A percentile compares a stretch with the other conserved stretches of the same genome.
Conservation (phyloP, 2,113 vertebrate species). For the Cynoglossus semilaevis region DNA sequence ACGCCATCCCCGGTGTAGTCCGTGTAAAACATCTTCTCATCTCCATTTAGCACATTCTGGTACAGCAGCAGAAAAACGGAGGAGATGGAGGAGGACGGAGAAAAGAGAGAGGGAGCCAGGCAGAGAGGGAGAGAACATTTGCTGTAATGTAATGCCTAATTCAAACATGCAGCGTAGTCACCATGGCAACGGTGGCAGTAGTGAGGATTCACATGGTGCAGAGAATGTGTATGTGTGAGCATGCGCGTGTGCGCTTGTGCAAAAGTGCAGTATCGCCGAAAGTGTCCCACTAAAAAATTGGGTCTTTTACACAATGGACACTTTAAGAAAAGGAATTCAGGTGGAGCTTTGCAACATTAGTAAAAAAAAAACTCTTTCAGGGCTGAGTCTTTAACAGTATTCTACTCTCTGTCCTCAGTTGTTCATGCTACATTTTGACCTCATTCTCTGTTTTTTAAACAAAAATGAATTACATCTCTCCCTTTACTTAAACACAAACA, state of each 20-base stretch:
- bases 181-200: slow-evolving; percentile 80
- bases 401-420: no score
- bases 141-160: slow-evolving; percentile 79
- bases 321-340: no score
- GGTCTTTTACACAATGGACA: no score
- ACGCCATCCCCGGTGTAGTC: slow-evolving; percentile 53
- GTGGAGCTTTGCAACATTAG: no score
- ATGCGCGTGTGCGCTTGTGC: slow-evolving; percentile 29
- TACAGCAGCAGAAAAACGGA: slow-evolving; percentile 50
- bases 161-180: slow-evolving; percentile 80
- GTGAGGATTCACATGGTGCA: slow-evolving; percentile 74
- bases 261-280: slow-evolving; percentile 37
- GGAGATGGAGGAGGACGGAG: slow-evolving; percentile 43
- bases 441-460: no score
- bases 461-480: no score
- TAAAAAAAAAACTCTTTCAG: no score
- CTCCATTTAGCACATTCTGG: slow-evolving; percentile 50
- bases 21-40: slow-evolving; percentile 59
- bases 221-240: slow-evolving; percentile 47
- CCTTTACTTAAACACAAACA: no score
- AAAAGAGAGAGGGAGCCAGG: slow-evolving; percentile 34
- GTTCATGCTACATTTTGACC: no score
- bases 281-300: slow-evolving; percentile 29
- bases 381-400: no score
- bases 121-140: slow-evolving; percentile 64